Evolutionary conservation across 2,113 vertebrate genomes (phyloP).

Genomic region (Gorsachius goisagi): DNA sequence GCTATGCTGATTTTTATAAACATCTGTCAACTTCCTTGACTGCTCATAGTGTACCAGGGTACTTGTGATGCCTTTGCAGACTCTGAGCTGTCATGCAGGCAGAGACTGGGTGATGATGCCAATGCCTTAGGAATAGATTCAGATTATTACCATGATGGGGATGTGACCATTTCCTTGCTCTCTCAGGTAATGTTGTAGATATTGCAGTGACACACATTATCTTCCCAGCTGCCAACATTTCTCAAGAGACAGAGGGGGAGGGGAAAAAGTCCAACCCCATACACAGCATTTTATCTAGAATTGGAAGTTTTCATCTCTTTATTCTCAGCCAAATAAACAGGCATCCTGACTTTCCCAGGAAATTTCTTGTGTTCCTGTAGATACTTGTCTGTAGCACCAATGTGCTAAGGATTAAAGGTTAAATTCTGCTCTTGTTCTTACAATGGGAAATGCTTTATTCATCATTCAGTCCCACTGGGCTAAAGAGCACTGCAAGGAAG

Average conservation of each 20-base stretch:
- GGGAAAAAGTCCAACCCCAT: not conserved
- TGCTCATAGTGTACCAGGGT: not conserved
- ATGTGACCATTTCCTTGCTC: constrained; percentile 5
- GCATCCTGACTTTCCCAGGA: not conserved
- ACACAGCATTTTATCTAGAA: not conserved
- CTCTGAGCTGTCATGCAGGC: constrained; percentile 48
- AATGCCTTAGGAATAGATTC: constrained; percentile 21
- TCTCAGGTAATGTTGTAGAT: constrained; percentile 30
- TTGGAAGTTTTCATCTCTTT: not conserved
- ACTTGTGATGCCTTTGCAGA: not conserved
- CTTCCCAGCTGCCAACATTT: constrained; percentile 17
- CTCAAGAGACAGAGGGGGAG: not conserved
- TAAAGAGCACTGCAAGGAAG: not conserved
- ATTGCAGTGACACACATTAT: constrained; percentile 31
- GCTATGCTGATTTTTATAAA: not conserved
- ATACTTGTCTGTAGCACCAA: not conserved
- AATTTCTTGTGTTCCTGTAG: not conserved
- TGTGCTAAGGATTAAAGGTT: not conserved
- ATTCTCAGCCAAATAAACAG: not conserved
- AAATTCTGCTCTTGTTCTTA: not conserved
- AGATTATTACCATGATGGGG: constrained; percentile 34
- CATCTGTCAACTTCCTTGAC: not conserved
- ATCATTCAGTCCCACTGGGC: not conserved
- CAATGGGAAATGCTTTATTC: not conserved
- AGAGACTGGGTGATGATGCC: not conserved